Evolutionary conservation across 2,888 invertebrate genomes (phyloP).

Genomic region (Melipona beecheii): DNA sequence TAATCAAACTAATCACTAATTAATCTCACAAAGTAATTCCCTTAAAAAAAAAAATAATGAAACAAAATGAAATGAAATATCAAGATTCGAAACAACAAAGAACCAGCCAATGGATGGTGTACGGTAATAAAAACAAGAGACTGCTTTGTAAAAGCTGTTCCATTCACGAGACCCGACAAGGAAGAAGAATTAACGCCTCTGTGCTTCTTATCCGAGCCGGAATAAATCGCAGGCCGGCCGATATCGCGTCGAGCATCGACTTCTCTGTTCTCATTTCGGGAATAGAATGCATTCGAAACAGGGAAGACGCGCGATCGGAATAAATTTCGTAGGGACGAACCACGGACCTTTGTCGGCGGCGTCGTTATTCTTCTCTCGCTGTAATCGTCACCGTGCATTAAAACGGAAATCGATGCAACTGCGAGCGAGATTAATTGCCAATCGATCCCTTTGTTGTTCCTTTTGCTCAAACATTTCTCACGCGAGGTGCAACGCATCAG

Average conservation of each 20-base stretch:
- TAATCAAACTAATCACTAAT: too few species aligned
- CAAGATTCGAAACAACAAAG: not conserved
- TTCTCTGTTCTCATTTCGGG: slow-evolving; percentile 41
- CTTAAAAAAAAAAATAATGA: not conserved
- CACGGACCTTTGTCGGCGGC: slow-evolving; percentile 25
- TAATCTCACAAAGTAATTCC: too few species aligned
- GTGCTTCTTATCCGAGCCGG: slow-evolving; percentile 8
- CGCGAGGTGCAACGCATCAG: slow-evolving; percentile 13
- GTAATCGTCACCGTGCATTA: slow-evolving; percentile 28
- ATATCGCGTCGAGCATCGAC: slow-evolving; percentile 33
- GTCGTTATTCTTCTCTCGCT: slow-evolving; percentile 22
- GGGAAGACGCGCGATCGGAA: slow-evolving; percentile 29
- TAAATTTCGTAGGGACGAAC: slow-evolving; percentile 24
- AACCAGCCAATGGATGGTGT: not conserved
- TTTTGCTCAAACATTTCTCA: slow-evolving; percentile 12
- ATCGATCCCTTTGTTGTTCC: slow-evolving; percentile 14
- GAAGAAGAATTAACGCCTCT: slow-evolving; percentile 28
- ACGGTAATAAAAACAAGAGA: not conserved
- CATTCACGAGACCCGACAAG: not conserved
- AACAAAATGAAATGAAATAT: too few species aligned
- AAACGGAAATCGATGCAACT: slow-evolving; percentile 35
- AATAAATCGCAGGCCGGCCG: slow-evolving; percentile 24
- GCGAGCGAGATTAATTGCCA: slow-evolving; percentile 40
- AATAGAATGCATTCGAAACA: slow-evolving; percentile 38
- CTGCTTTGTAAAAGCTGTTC: slow-evolving; percentile 8